Conservation (phyloP, 2,888 invertebrate species). For the Ichneumoninae sp. region DNA sequence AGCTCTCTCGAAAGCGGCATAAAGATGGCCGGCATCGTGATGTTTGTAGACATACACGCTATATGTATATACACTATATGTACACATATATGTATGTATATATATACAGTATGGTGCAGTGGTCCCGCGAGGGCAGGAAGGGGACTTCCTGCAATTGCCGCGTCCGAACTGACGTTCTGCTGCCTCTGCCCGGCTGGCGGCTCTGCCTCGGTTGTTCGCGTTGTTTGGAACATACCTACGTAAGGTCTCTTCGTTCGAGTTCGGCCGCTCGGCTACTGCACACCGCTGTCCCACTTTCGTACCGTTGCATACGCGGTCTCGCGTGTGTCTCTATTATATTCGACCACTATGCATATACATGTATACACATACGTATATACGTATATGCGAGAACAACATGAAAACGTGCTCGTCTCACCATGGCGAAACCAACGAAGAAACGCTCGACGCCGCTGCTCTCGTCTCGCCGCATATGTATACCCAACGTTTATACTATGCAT, state of each 20-base stretch:
- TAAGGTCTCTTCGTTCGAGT: slow-evolving; percentile 47
- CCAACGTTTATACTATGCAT: slow-evolving; percentile 48
- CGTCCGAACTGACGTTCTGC: slow-evolving; percentile 66
- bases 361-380: neutral
- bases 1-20: slow-evolving; percentile 55
- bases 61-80: neutral
- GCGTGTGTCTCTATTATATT: slow-evolving; percentile 56
- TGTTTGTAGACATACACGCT: slow-evolving; percentile 15
- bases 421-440: slow-evolving; percentile 53
- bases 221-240: slow-evolving; percentile 29
- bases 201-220: slow-evolving; percentile 29
- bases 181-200: slow-evolving; percentile 10
- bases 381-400: slow-evolving; percentile 5
- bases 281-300: slow-evolving; percentile 65
- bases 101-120: slow-evolving; percentile 24
- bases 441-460: slow-evolving; percentile 30
- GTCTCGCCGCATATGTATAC: slow-evolving; percentile 3
- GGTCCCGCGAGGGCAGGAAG: slow-evolving; percentile 67
- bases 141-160: slow-evolving; percentile 71
- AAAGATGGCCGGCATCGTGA: slow-evolving; percentile 47
- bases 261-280: slow-evolving; percentile 38
- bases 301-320: slow-evolving; percentile 32
- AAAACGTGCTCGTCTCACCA: slow-evolving; percentile 47
- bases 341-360: slow-evolving; percentile 5
- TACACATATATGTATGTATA: slow-evolving; percentile 11